Percentiles rank a stretch among this genome's conserved stretches.
phyloP scores from a whole-genome alignment of 2,113 vertebrate species.

The Puma concolor region DNA sequence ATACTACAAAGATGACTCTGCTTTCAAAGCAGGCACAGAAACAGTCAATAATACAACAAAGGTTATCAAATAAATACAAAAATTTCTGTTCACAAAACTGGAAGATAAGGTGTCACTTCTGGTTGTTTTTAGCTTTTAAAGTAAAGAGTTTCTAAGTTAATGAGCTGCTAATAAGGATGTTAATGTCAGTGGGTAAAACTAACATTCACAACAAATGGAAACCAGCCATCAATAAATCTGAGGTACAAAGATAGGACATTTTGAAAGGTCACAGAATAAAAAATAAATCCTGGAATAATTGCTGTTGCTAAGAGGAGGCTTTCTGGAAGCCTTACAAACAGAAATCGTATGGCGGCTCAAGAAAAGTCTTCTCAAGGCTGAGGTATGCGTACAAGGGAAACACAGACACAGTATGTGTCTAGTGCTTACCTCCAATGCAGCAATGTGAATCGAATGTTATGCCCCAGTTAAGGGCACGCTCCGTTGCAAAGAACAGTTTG shows the following conservation, averaged over 20 bases:
- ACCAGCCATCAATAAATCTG: background rate
- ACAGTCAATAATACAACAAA: background rate
- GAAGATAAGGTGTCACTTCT: background rate
- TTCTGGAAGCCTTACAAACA: background rate
- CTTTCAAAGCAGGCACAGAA: conserved; percentile 22
- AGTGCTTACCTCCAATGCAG: background rate
- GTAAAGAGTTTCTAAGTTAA: conserved; percentile 11
- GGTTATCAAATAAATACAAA: conserved; percentile 5
- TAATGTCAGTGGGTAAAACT: background rate
- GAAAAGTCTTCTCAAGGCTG: background rate
- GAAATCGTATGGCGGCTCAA: background rate
- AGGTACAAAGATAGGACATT: background rate
- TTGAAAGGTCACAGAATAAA: background rate
- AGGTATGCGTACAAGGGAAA: background rate
- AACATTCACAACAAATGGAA: conserved; percentile 48
- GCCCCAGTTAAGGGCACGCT: background rate
- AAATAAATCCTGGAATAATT: background rate
- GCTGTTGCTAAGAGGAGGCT: background rate
- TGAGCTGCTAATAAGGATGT: conserved; percentile 10
- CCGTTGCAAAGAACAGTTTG: background rate
- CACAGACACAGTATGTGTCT: background rate
- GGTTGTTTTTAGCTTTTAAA: background rate
- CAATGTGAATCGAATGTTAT: background rate
- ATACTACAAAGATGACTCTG: background rate
- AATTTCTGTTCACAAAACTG: conserved; percentile 26